Evolutionary conservation across 2,113 vertebrate species (phyloP).

Genomic region (Glaucomys volans): DNA sequence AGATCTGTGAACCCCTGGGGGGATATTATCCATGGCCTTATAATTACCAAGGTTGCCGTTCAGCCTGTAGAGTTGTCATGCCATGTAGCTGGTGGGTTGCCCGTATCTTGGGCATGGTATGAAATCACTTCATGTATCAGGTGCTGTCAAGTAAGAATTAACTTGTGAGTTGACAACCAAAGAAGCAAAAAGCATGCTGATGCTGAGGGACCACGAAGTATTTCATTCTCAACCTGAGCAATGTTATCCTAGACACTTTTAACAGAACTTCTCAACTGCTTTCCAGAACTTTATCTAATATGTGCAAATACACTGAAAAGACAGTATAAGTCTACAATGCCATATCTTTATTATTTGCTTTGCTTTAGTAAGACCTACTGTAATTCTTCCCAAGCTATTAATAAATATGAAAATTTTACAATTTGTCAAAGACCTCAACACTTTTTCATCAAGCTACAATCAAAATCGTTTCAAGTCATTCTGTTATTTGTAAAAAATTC

Average conservation of each 20-base stretch:
- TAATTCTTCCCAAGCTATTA: constrained; percentile 71
- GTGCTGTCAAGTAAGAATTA: background rate
- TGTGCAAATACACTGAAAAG: constrained; percentile 25
- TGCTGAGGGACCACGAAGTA: constrained; percentile 49
- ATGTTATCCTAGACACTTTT: constrained; percentile 69
- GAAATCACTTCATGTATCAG: constrained; percentile 54
- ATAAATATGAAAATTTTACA: constrained; percentile 79
- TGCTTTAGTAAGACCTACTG: constrained; percentile 71
- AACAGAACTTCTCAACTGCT: constrained; percentile 70
- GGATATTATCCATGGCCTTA: constrained; percentile 95
- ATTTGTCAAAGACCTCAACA: constrained; percentile 76
- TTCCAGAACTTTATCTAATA: constrained; percentile 57
- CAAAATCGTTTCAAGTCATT: constrained; percentile 82
- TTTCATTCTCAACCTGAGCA: constrained; percentile 54
- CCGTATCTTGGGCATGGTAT: constrained; percentile 94
- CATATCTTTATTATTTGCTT: constrained; percentile 35
- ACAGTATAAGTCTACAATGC: constrained; percentile 9
- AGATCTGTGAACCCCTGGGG: constrained; percentile 93
- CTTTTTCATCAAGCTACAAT: constrained; percentile 78
- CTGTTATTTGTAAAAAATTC: constrained; percentile 75
- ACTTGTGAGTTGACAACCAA: constrained; percentile 52
- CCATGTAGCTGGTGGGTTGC: constrained; percentile 98
- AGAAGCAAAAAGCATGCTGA: background rate
- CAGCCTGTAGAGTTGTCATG: constrained; percentile 94
- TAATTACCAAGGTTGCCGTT: constrained; percentile 94